Conservation (phyloP, 2,113 vertebrate genomes). For the Romanogobio albipinnatus region DNA sequence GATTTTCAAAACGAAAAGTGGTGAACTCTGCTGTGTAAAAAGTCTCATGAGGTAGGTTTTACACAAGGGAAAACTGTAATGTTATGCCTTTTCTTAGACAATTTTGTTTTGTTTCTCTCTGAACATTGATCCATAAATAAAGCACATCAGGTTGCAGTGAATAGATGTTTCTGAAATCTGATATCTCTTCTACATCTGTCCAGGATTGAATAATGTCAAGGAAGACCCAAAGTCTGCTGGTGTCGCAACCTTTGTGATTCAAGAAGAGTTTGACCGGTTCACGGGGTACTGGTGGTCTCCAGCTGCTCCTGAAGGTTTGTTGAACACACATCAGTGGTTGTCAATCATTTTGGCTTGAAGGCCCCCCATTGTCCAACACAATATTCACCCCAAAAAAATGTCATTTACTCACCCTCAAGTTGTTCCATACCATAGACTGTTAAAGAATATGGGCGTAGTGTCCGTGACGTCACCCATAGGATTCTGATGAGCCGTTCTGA, state of each 20-base stretch:
- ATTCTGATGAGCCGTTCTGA: too few species aligned
- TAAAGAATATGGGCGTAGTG: too few species aligned
- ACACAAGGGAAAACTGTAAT: background rate
- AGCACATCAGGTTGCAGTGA: background rate
- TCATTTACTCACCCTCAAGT: too few species aligned
- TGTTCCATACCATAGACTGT: too few species aligned
- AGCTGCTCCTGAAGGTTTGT: conserved; percentile 84
- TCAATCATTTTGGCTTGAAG: too few species aligned
- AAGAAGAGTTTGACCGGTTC: conserved; percentile 97
- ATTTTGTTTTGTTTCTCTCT: background rate
- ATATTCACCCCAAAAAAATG: too few species aligned
- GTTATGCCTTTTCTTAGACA: background rate
- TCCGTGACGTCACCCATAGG: too few species aligned
- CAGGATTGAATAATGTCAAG: conserved; percentile 88
- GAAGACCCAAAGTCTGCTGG: conserved; percentile 95
- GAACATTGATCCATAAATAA: background rate
- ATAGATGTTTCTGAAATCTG: background rate
- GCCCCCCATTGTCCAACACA: too few species aligned
- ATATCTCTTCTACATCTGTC: background rate
- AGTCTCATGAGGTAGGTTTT: background rate
- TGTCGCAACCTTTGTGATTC: conserved; percentile 96
- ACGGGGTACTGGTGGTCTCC: conserved; percentile 98
- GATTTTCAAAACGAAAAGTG: background rate
- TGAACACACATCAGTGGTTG: too few species aligned
- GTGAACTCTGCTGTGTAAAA: background rate